Percentiles rank a stretch among this genome's conserved stretches.
phyloP scores from a whole-genome alignment of 2,113 vertebrate species.

The Sterna hirundo region DNA sequence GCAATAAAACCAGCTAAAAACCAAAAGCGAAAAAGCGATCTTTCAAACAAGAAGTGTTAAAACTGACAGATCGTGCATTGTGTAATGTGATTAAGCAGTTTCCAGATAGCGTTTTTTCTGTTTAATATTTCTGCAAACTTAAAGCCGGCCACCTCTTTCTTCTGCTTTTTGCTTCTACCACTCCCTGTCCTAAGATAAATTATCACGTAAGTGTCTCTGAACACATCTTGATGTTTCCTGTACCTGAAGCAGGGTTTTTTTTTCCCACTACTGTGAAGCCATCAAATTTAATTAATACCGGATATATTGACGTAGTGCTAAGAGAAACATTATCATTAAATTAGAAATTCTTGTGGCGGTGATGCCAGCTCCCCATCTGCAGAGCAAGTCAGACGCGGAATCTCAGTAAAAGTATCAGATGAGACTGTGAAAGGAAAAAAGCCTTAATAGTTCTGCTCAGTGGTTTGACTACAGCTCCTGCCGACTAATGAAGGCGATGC shows the following conservation, averaged over 20 bases:
- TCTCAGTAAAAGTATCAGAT: neutral
- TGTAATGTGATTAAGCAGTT: neutral
- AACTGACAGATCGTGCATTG: neutral
- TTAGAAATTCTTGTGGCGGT: neutral
- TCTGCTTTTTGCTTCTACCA: neutral
- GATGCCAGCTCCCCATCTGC: neutral
- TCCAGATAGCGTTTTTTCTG: neutral
- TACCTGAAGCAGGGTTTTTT: neutral
- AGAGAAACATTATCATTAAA: conserved; percentile 17
- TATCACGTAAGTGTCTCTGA: neutral
- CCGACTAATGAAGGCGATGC: neutral
- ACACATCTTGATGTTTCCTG: conserved; percentile 1
- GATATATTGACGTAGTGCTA: conserved; percentile 25
- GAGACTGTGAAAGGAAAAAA: neutral
- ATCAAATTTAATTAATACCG: conserved; percentile 31
- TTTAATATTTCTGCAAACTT: neutral
- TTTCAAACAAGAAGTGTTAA: neutral
- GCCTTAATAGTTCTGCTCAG: neutral
- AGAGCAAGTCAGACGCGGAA: neutral
- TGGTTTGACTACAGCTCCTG: neutral
- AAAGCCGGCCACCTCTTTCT: neutral
- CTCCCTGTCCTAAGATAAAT: neutral
- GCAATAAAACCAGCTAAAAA: neutral
- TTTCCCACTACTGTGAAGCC: neutral
- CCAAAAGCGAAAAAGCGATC: neutral